Conservation (phyloP, 2,888 invertebrate genomes). For the Argyresthia goedartella region DNA sequence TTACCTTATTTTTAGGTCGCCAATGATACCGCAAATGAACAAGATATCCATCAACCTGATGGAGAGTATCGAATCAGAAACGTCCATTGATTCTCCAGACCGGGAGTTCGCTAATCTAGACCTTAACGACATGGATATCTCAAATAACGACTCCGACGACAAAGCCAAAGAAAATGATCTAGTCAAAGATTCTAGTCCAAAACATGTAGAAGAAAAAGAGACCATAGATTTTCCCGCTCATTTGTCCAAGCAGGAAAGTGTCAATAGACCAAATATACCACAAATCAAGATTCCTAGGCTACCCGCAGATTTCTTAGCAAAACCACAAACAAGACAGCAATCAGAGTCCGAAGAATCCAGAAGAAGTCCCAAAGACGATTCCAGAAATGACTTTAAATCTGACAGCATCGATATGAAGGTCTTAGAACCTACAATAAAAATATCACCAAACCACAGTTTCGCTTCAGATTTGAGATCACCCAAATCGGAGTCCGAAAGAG, state of each 20-base stretch:
- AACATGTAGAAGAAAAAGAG: constrained; percentile 38
- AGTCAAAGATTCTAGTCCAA: constrained; percentile 18
- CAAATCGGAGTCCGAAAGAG: constrained; percentile 36
- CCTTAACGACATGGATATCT: constrained; percentile 39
- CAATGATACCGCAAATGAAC: constrained; percentile 58
- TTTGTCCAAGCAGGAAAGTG: not conserved
- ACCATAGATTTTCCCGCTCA: constrained; percentile 31
- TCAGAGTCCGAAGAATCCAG: constrained; percentile 49
- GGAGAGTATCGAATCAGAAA: constrained; percentile 67
- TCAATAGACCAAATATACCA: constrained; percentile 19
- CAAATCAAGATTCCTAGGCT: constrained; percentile 51
- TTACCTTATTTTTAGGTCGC: constrained; percentile 34
- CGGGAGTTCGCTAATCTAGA: constrained; percentile 57
- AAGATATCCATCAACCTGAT: constrained; percentile 66
- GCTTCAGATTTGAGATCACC: constrained; percentile 40
- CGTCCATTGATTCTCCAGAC: constrained; percentile 62
- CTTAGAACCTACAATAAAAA: constrained; percentile 33
- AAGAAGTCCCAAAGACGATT: constrained; percentile 27
- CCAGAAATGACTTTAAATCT: constrained; percentile 22
- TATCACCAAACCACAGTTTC: constrained; percentile 43
- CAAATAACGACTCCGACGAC: constrained; percentile 11
- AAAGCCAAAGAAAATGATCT: not conserved
- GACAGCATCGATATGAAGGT: constrained; percentile 17
- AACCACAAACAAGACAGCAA: constrained; percentile 24
- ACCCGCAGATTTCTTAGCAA: constrained; percentile 34